phyloP scores from a whole-genome alignment of 2,797 vertebrate genomes.

The Fundulus diaphanus region DNA sequence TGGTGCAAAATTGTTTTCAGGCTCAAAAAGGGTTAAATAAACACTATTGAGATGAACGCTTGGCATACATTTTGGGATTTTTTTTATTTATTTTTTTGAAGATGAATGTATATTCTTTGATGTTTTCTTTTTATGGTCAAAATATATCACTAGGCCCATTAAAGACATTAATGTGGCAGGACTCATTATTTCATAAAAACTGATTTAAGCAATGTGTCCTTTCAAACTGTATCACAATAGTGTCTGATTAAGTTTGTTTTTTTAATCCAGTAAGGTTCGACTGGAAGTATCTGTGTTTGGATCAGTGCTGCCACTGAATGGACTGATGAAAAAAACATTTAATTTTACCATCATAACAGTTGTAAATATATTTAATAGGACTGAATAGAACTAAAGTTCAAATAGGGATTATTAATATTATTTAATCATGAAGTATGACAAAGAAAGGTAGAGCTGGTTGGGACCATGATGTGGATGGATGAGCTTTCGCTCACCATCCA shows the following conservation, averaged over 20 bases:
- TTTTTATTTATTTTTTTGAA: no score
- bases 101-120: no score
- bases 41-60: not conserved
- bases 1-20: no score
- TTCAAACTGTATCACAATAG: not conserved
- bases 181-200: constrained; percentile 1
- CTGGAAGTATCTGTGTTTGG: no score
- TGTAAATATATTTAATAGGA: constrained; percentile 25
- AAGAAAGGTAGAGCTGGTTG: not conserved
- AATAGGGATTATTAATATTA: not conserved
- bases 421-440: constrained; percentile 5
- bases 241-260: not conserved
- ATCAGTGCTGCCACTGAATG: constrained; percentile 18
- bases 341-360: constrained; percentile 7
- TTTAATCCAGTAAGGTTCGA: not conserved
- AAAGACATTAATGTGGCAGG: not conserved
- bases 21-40: not conserved
- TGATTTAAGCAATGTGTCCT: not conserved
- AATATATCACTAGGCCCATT: no score
- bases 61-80: no score
- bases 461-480: constrained; percentile 19
- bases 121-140: no score
- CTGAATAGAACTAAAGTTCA: constrained; percentile 14
- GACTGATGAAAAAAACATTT: not conserved
- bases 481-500: constrained; percentile 13